Evolutionary conservation across 2,888 invertebrate genomes (phyloP).

Genomic region (Chloroclystis v-ata): DNA sequence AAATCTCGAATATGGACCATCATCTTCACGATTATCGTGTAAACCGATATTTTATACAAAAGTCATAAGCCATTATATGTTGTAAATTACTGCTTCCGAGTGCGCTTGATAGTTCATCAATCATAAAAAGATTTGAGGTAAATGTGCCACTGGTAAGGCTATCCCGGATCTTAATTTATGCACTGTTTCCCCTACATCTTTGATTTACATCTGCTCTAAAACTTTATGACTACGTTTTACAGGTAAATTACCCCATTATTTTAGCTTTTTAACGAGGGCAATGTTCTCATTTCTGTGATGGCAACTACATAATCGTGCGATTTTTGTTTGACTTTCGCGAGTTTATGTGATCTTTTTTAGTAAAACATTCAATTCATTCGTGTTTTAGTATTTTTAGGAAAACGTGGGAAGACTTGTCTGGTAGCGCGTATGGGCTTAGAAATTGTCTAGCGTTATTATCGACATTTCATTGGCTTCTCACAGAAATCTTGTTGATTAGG

Average conservation of each 20-base stretch:
- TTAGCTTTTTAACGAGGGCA: constrained; percentile 36
- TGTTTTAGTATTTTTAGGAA: constrained; percentile 12
- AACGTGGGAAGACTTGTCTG: constrained; percentile 32
- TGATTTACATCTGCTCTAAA: constrained; percentile 29
- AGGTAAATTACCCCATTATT: constrained; percentile 35
- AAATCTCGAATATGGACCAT: no score
- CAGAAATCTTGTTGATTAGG: constrained; percentile 31
- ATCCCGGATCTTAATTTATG: constrained; percentile 24
- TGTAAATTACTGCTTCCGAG: background rate
- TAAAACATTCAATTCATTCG: constrained; percentile 8
- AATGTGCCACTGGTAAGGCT: constrained; percentile 20
- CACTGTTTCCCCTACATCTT: constrained; percentile 23
- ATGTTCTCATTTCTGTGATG: constrained; percentile 32
- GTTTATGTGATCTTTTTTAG: constrained; percentile 29
- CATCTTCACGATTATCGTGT: no score
- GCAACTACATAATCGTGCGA: constrained; percentile 29
- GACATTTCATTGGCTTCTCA: constrained; percentile 36
- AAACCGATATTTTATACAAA: no score
- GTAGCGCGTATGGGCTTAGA: constrained; percentile 42
- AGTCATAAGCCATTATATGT: no score
- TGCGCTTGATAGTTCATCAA: constrained; percentile 3
- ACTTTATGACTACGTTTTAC: constrained; percentile 37
- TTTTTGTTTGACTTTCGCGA: constrained; percentile 18
- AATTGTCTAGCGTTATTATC: constrained; percentile 40
- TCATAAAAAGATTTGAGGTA: constrained; percentile 8